Evolutionary conservation across 2,888 invertebrate genomes (phyloP), one percentile per base, ranked within the genome.

Genomic region (Crematogaster levior): DNA sequence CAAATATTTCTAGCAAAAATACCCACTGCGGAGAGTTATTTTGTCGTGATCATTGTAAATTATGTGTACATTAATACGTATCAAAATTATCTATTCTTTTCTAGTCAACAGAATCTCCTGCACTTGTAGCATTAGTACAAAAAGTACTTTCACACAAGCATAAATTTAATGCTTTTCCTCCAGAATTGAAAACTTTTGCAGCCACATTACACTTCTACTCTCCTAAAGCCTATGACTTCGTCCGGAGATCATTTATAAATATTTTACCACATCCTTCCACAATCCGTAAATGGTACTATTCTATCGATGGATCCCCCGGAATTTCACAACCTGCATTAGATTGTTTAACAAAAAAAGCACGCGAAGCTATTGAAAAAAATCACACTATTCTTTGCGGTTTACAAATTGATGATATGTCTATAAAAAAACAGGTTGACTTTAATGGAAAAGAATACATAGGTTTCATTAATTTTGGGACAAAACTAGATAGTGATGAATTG

Each of bases 211-310:
- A 51, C n/a, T 51, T 51, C n/a, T n/a, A n/a, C n/a, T n/a, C n/a
- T n/a, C n/a, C n/a, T 68, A 68, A 46, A 68, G 68, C 51, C 12
- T 68, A 68, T 34, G 3, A 68, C 12, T 68, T 34, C 27, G 68
- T 68, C 5, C 68, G 51, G 4, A 48, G 34, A 68, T 12, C 68
- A 34, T 68, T 68, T 68, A 12, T 68, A 27, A 68, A 68, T 24
- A 27, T 48, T 68, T 68, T 48, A 48, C 68, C 68, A 68, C 30
- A n/a, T n/a, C 68, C 68, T 15, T 9, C 7, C 1, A 68, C 68
- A 21, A 68, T 68, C 12, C 9, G 48, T 12, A 27, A 21, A 24
- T 68, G 68, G 68, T 68, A 68, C 34, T 2, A 3, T 10, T 27
- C 21, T 68, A 15, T 68, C 27, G 34, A 68, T 27, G 68, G 68